Evolutionary conservation across 30 jellyfish, hydroid and myxozoan genomes (phyloP).

Genomic region (Pelagia noctiluca): DNA sequence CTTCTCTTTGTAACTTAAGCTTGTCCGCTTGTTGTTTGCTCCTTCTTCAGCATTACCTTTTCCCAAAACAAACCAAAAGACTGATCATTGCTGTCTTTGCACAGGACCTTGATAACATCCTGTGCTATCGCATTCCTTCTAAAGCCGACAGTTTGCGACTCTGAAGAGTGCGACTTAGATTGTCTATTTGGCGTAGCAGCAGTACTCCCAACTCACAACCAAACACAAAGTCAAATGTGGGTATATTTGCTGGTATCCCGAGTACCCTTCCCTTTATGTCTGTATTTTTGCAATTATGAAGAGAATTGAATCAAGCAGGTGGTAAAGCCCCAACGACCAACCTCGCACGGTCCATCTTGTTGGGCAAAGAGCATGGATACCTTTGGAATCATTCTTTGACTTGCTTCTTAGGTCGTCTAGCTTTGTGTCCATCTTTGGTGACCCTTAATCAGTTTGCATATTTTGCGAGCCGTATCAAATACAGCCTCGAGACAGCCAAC

Average conservation of each 20-base stretch:
- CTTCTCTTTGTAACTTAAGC: slow-evolving; percentile 31
- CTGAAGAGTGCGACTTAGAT: slow-evolving; percentile 29
- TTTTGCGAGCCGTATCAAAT: neutral
- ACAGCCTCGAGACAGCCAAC: neutral
- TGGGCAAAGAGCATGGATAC: slow-evolving; percentile 39
- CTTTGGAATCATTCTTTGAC: slow-evolving; percentile 17
- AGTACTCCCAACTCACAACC: slow-evolving; percentile 39
- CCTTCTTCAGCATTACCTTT: slow-evolving; percentile 9
- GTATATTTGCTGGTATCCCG: slow-evolving; percentile 26
- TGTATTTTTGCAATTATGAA: too few species aligned
- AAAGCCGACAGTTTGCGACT: slow-evolving; percentile 22
- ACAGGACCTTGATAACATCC: slow-evolving; percentile 41
- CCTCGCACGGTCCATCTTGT: slow-evolving; percentile 51
- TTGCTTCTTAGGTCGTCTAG: neutral
- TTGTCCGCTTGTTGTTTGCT: slow-evolving; percentile 3
- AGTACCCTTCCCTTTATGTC: neutral
- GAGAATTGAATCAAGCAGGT: too few species aligned
- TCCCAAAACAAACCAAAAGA: slow-evolving; percentile 46
- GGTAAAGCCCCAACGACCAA: too few species aligned
- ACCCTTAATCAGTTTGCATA: neutral
- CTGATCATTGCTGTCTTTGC: slow-evolving; percentile 30
- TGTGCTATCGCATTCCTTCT: slow-evolving; percentile 38
- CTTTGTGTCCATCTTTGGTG: neutral
- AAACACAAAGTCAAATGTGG: slow-evolving; percentile 30
- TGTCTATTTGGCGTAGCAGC: neutral